Evolutionary conservation across 2,113 vertebrate species (phyloP).

Genomic region (Buteo buteo): DNA sequence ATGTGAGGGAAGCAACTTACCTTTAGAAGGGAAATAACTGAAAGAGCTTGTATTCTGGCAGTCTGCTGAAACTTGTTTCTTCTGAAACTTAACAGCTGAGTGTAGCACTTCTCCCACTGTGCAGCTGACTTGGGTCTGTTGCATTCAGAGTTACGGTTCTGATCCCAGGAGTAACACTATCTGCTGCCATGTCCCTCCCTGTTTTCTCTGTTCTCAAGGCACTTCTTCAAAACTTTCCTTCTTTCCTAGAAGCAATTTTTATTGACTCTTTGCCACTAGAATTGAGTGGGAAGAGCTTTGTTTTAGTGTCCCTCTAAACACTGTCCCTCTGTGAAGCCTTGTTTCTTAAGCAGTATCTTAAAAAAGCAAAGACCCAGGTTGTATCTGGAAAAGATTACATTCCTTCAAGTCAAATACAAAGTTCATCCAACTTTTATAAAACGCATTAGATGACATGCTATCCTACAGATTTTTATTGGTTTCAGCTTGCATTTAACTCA

Average conservation of each 20-base stretch:
- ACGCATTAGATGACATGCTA: not conserved
- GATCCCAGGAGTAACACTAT: not conserved
- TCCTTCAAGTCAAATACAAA: conserved; percentile 15
- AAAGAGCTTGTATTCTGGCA: not conserved
- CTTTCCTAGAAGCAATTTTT: conserved; percentile 39
- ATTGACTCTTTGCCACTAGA: not conserved
- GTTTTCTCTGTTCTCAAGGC: not conserved
- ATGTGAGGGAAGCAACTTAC: not conserved
- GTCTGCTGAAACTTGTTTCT: not conserved
- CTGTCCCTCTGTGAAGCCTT: conserved; percentile 5
- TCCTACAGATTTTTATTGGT: conserved; percentile 26
- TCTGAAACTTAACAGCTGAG: conserved; percentile 11
- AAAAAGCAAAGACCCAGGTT: conserved; percentile 7
- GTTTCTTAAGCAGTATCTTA: not conserved
- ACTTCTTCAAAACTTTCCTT: not conserved
- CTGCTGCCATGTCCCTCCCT: not conserved
- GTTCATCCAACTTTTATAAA: conserved; percentile 48
- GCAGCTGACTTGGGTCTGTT: not conserved
- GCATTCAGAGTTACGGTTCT: not conserved
- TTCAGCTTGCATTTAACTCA: conserved; percentile 30
- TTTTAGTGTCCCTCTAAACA: not conserved
- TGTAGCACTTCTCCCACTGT: not conserved
- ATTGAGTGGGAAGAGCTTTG: conserved; percentile 23
- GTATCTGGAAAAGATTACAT: conserved; percentile 53
- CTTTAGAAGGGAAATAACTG: conserved; percentile 12